Evolutionary conservation across 2,888 invertebrate genomes (phyloP).

Genomic region (Myathropa florea): DNA sequence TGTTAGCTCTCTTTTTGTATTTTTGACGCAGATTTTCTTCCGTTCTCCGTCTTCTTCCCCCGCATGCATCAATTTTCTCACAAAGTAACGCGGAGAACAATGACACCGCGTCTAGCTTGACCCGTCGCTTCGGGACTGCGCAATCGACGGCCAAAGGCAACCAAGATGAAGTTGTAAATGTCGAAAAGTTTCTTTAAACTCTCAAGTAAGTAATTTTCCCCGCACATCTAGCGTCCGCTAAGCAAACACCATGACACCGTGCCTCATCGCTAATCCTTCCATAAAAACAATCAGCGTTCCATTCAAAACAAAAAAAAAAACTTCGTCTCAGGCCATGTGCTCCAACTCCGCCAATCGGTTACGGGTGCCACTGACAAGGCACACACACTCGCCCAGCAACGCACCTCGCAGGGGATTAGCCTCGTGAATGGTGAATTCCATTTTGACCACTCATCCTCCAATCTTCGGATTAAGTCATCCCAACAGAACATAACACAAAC

Average conservation of each 20-base stretch:
- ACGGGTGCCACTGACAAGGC: constrained; percentile 1
- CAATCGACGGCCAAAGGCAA: neutral
- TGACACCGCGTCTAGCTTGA: neutral
- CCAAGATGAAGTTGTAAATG: neutral
- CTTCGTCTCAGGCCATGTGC: neutral
- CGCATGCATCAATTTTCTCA: neutral
- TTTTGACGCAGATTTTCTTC: too few species aligned
- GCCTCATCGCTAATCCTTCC: neutral
- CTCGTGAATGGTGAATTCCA: constrained; percentile 30
- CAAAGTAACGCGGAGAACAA: neutral
- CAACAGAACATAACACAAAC: constrained; percentile 13
- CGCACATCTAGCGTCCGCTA: neutral
- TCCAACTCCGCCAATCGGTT: neutral
- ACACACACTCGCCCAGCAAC: neutral
- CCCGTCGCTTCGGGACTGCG: neutral
- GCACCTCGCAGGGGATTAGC: neutral
- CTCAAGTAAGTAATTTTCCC: neutral
- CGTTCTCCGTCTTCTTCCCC: too few species aligned
- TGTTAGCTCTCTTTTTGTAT: too few species aligned
- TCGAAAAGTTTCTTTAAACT: neutral
- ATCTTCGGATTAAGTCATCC: constrained; percentile 59
- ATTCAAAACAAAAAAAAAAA: neutral
- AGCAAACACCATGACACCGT: neutral
- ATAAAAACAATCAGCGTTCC: constrained; percentile 4
- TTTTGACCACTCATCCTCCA: constrained; percentile 45